A percentile compares a stretch with the other conserved stretches of the same genome.
phyloP scores from a whole-genome alignment of 2,113 vertebrate genomes.

The Pampusana beccarii region DNA sequence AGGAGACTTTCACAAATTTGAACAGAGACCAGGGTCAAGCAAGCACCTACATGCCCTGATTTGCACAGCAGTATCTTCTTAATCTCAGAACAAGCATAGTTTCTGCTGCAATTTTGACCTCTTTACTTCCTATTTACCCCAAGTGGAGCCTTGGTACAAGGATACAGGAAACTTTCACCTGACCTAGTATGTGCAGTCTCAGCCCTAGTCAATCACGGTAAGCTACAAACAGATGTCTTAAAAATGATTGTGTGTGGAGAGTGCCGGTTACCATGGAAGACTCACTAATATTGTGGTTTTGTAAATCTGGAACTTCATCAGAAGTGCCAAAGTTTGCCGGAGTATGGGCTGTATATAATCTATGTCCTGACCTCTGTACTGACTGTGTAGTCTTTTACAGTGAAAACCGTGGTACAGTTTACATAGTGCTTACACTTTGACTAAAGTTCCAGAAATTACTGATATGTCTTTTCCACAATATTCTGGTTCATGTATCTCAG shows the following conservation, averaged over 20 bases:
- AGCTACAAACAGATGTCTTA: not conserved
- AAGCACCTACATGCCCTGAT: not conserved
- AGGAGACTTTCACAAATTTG: not conserved
- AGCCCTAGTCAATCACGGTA: not conserved
- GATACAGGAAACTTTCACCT: not conserved
- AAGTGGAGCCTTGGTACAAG: not conserved
- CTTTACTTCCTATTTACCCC: not conserved
- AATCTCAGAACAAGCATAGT: not conserved
- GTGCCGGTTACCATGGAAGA: not conserved
- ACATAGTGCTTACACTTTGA: not conserved
- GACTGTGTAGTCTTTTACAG: not conserved
- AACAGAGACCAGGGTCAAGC: not conserved
- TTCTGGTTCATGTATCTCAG: not conserved
- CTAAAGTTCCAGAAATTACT: not conserved
- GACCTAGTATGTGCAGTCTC: not conserved
- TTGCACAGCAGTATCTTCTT: not conserved
- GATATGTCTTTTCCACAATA: not conserved
- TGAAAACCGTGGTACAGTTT: not conserved
- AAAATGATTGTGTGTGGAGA: not conserved
- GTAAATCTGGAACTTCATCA: not conserved
- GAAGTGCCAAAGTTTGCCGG: not conserved
- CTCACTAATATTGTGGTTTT: not conserved
- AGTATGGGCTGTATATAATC: not conserved
- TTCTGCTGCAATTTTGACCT: not conserved
- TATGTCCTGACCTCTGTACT: not conserved